Evolutionary conservation across 2,888 invertebrate genomes (phyloP).

Genomic region (Chaitophorus viminalis): DNA sequence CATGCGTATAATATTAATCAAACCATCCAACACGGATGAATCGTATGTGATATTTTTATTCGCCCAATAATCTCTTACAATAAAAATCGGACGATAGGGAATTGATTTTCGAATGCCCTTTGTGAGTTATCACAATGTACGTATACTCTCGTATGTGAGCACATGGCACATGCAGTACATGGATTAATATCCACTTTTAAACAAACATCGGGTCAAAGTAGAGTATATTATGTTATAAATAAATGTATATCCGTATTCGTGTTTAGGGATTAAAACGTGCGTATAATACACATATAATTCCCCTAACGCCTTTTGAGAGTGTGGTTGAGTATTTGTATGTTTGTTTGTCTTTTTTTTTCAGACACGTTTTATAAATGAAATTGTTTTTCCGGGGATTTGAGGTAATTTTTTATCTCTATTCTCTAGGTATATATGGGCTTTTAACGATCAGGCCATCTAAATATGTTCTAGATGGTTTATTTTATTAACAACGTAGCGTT

Average conservation of each 20-base stretch:
- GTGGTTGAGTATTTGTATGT: not conserved
- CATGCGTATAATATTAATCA: not conserved
- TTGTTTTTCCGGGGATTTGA: not conserved
- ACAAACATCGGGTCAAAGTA: constrained; percentile 29
- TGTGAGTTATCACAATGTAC: constrained; percentile 14
- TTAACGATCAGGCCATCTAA: not conserved
- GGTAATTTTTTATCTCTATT: not conserved
- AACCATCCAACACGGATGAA: not conserved
- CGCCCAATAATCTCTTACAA: not conserved
- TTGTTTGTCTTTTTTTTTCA: not conserved
- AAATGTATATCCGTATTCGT: not conserved
- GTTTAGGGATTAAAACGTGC: not conserved
- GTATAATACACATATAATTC: constrained; percentile 2
- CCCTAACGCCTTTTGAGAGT: not conserved
- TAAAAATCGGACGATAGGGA: constrained; percentile 18
- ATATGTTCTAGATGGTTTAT: not conserved
- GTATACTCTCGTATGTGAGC: too few relatives aligned
- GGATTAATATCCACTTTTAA: constrained; percentile 48
- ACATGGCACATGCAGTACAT: too few relatives aligned
- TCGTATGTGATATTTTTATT: not conserved
- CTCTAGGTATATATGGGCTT: not conserved
- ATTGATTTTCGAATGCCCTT: constrained; percentile 25
- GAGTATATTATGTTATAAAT: not conserved
- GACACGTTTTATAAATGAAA: constrained; percentile 14
- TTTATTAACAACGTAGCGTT: not conserved